These are phyloP conservation scores for Pocillopora meandrina DNA, from an alignment of 92 coral and sea anemone genomes.

Conservation along the genomic window DNA sequence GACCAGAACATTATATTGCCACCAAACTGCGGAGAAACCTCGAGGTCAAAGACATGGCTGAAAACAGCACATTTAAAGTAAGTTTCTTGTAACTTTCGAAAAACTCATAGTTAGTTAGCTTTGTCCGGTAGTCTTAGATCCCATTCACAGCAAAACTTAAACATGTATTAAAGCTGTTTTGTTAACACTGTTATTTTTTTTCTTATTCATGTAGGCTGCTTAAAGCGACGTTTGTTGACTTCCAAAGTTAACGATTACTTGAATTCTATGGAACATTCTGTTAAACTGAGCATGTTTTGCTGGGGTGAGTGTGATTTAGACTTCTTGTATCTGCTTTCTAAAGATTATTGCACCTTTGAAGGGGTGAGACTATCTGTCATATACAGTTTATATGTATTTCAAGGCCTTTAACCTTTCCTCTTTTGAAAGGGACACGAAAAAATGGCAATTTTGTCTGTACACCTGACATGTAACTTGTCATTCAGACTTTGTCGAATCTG, in stretches of 20 bases:
- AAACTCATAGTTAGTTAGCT: not conserved
- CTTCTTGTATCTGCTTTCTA: too few species aligned
- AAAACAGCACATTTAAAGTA: slow-evolving; percentile 11
- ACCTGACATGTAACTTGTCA: not conserved
- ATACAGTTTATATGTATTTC: too few species aligned
- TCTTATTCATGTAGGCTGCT: too few species aligned
- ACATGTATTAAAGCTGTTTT: not conserved
- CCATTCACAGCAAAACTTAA: not conserved
- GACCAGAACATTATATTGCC: slow-evolving; percentile 33
- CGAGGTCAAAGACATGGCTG: not conserved
- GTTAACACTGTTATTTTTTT: too few species aligned
- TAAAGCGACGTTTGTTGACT: too few species aligned
- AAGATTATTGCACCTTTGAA: too few species aligned
- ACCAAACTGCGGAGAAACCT: slow-evolving; percentile 7
- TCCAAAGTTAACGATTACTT: too few species aligned
- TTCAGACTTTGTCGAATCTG: not conserved
- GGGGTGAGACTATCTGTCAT: too few species aligned
- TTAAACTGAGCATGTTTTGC: too few species aligned
- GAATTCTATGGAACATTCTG: too few species aligned
- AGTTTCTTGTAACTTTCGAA: not conserved
- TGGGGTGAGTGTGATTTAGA: too few species aligned
- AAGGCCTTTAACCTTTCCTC: not conserved
- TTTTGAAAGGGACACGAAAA: not conserved
- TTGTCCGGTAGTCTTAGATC: not conserved
- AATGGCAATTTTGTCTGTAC: not conserved